phyloP scores from a whole-genome alignment of 2,113 vertebrate genomes.

The Anser cygnoides region DNA sequence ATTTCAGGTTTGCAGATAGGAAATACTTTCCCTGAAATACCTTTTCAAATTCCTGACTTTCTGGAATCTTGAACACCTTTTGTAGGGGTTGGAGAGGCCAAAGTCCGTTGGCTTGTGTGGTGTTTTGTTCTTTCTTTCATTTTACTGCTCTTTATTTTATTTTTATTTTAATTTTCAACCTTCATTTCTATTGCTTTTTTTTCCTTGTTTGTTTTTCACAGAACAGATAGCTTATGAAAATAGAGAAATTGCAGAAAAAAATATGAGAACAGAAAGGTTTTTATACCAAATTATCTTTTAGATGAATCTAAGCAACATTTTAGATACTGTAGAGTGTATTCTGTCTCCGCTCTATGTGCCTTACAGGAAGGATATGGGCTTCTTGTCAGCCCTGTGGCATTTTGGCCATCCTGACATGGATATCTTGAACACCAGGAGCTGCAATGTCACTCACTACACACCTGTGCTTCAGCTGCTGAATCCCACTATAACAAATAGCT shows the following conservation, averaged over 20 bases:
- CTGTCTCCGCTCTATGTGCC: fast-evolving
- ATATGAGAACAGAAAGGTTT: not conserved
- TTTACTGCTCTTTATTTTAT: not conserved
- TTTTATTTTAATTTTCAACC: not conserved
- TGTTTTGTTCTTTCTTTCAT: not conserved
- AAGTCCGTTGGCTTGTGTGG: not conserved
- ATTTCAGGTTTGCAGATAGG: not conserved
- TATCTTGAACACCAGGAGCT: not conserved
- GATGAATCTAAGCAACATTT: not conserved
- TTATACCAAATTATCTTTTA: not conserved
- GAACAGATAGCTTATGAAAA: not conserved
- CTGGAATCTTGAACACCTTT: not conserved
- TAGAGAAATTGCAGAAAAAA: not conserved
- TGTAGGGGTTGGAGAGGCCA: not conserved
- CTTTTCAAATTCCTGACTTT: not conserved
- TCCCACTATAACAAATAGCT: not conserved
- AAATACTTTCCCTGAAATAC: not conserved
- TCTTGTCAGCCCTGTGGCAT: not conserved
- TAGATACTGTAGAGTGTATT: not conserved
- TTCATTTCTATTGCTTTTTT: not conserved
- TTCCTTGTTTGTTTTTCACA: not conserved
- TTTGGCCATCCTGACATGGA: not conserved
- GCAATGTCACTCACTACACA: not conserved
- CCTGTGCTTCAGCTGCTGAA: not conserved
- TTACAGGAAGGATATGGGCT: not conserved